These are phyloP conservation scores for Cosmopolites sordidus DNA, from an alignment of 2,888 invertebrate genomes.

Conservation along the genomic window DNA sequence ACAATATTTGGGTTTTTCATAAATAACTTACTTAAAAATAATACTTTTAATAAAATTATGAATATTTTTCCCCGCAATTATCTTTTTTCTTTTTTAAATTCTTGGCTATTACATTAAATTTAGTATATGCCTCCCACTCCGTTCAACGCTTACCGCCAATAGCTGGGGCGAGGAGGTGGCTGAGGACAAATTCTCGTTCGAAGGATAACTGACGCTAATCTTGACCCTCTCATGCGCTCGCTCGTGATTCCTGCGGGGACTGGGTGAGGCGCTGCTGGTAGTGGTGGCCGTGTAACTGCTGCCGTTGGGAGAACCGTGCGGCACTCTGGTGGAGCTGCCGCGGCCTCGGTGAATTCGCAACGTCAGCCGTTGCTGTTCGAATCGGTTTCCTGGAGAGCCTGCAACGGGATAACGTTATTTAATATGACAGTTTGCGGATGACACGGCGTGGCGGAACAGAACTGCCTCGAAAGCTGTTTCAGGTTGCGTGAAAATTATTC, in stretches of 20 bases:
- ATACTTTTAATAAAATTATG: too few species aligned
- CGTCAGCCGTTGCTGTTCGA: conserved; percentile 87
- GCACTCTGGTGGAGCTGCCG: conserved; percentile 55
- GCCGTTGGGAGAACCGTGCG: conserved; percentile 63
- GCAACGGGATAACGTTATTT: conserved; percentile 23
- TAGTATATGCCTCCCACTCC: too few species aligned
- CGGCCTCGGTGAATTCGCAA: conserved; percentile 86
- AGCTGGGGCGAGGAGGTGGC: conserved; percentile 40
- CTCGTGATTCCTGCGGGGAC: conserved; percentile 63
- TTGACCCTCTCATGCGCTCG: conserved; percentile 77
- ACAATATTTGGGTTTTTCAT: too few species aligned
- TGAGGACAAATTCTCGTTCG: conserved; percentile 60
- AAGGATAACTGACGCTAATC: conserved; percentile 82
- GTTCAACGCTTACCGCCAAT: conserved; percentile 35
- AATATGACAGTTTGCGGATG: not conserved
- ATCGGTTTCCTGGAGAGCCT: conserved; percentile 68
- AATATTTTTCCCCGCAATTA: too few species aligned
- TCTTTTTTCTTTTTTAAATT: too few species aligned
- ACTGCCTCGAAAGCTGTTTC: too few species aligned
- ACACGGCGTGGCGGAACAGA: not conserved
- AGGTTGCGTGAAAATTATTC: too few species aligned
- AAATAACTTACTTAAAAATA: too few species aligned
- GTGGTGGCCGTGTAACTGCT: conserved; percentile 69
- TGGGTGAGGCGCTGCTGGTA: conserved; percentile 56
- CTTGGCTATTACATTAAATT: too few species aligned